Evolutionary conservation across 2,888 invertebrate genomes (phyloP).

Genomic region (Gymnoscelis rufifasciata): DNA sequence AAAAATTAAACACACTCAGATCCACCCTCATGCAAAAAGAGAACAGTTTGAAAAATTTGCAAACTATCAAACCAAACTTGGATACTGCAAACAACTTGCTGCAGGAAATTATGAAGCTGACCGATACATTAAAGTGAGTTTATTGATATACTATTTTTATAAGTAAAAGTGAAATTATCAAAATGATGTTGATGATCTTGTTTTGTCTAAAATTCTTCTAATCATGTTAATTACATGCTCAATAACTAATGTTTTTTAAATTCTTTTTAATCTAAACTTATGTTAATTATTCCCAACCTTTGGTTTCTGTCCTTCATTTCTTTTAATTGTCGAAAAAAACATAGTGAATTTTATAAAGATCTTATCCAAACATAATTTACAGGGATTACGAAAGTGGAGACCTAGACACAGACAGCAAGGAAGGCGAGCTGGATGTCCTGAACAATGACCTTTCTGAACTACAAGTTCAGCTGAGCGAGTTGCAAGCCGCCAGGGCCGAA

Average conservation of each 20-base stretch:
- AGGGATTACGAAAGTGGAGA: constrained; percentile 58
- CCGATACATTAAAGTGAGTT: constrained; percentile 56
- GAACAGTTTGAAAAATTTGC: constrained; percentile 57
- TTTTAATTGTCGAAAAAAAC: too few relatives aligned
- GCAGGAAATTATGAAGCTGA: constrained; percentile 54
- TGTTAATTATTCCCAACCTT: too few relatives aligned
- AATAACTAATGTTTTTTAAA: too few relatives aligned
- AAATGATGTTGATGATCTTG: too few relatives aligned
- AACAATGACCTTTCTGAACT: constrained; percentile 50
- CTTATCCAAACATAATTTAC: too few relatives aligned
- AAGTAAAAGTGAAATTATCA: too few relatives aligned
- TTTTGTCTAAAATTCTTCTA: too few relatives aligned
- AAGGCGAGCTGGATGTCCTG: constrained; percentile 55
- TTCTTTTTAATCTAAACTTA: too few relatives aligned
- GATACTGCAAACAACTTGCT: constrained; percentile 56
- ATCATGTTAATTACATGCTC: too few relatives aligned
- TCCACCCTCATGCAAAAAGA: constrained; percentile 57
- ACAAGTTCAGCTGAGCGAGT: constrained; percentile 40
- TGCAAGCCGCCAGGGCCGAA: constrained; percentile 36
- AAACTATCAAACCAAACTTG: constrained; percentile 56
- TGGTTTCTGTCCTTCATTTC: too few relatives aligned
- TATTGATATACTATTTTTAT: too few relatives aligned
- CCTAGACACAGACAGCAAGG: constrained; percentile 53
- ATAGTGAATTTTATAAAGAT: too few relatives aligned
- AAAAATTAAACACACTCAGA: constrained; percentile 45